Conservation (phyloP, 2,113 vertebrate genomes). For the Pyrgilauda ruficollis region DNA sequence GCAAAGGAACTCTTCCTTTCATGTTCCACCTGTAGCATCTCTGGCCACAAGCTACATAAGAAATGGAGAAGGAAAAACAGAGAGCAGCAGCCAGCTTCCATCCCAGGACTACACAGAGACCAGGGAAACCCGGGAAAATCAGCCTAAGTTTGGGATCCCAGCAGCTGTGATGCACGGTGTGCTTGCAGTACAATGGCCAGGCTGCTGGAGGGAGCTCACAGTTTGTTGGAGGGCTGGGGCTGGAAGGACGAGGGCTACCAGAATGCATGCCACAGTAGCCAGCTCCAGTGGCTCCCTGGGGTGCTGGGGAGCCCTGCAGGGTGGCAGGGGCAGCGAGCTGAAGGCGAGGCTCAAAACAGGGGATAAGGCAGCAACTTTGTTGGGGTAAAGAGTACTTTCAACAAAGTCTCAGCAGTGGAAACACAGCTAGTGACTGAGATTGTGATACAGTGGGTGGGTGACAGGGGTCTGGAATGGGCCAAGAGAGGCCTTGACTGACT, state of each 20-base stretch:
- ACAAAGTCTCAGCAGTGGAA: neutral
- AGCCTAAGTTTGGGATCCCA: neutral
- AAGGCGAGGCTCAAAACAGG: neutral
- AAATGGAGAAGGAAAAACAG: neutral
- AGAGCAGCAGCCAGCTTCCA: neutral
- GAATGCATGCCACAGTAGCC: neutral
- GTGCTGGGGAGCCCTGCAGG: neutral
- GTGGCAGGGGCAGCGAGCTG: neutral
- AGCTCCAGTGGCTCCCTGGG: neutral
- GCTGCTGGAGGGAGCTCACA: constrained; percentile 44
- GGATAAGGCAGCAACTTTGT: neutral
- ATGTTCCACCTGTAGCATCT: neutral
- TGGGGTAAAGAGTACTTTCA: neutral
- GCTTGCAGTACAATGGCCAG: neutral
- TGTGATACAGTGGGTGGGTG: neutral
- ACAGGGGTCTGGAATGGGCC: too few species aligned
- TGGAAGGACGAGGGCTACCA: neutral
- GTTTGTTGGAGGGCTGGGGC: neutral
- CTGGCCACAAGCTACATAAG: neutral
- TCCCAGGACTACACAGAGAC: neutral
- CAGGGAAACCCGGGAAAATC: neutral
- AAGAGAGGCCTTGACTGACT: neutral
- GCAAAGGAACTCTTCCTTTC: neutral
- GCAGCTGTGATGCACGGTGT: neutral
- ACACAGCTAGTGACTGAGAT: neutral